Base-by-base conservation (phyloP, 2,888 invertebrate species). In the Spatulosminthurus flaviceps region DNA sequence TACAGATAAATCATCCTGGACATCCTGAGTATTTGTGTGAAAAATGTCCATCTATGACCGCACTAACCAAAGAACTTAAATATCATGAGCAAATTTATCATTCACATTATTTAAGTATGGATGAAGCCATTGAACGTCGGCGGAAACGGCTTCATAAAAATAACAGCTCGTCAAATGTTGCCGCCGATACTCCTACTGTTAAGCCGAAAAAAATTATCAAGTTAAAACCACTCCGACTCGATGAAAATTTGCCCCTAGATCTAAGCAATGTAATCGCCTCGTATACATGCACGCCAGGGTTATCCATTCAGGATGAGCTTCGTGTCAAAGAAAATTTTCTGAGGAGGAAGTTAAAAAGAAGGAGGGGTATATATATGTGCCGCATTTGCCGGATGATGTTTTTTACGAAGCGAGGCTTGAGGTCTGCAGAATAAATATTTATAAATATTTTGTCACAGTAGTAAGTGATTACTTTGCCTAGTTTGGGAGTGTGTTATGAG, bases 21-120 rank as follows among this genome's bases (percentile, higher is more conserved):
- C n/a, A 16, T 11, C 51, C 74, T 2, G 79, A 79, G 34, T 74
- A 69, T 51, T 69, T 79, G n/a, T 79, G 79, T 29, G 74, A 74
- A 29, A 73, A 79, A 64, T 79, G 79, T 41, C 79, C 79, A 43
- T 79, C 79, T 66, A 74, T 79, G 79, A 79, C 79, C 21, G 21
- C 79, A 1, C 74, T 79, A 9, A 73, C 79, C 2, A 64, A 67
- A 24, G 79, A 79, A 69, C 41, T 79, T 43, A 60, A 42, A 9
- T 69, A 74, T 42, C 79, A 79, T 29, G 79, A 79, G 26, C 69
- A 74, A 43, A 79, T 79, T 24, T 79, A 79, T 34, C 79, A 79
- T 61, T 79, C 79, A 0, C 42, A 79, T 29, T 79, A 66, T 21
- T 21, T 41, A 22, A 79, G 67, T 28, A 66, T 79, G 74, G 19